Percentiles rank a stretch among this genome's conserved stretches.
Evolutionary conservation across 2,797 vertebrate species (phyloP).

Genomic region (Atherinosoma microstoma): DNA sequence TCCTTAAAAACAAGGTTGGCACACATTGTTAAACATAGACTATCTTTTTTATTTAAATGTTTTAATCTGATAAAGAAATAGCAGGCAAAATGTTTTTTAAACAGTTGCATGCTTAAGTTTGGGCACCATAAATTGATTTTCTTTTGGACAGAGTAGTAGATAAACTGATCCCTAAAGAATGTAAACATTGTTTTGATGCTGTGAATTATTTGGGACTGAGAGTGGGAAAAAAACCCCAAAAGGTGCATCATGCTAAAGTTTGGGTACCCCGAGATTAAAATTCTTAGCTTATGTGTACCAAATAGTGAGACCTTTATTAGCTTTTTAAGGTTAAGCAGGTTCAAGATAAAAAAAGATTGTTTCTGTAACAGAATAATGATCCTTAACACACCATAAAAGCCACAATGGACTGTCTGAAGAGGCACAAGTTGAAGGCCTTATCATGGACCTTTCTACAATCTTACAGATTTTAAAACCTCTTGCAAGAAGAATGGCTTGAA

Average conservation of each 20-base stretch:
- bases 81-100: conserved; percentile 32
- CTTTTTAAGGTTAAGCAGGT: neutral
- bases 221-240: neutral
- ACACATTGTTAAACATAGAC: conserved; percentile 19
- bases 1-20: conserved; percentile 97
- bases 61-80: conserved; percentile 37
- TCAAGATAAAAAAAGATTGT: no score
- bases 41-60: conserved; percentile 37
- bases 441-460: neutral
- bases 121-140: neutral
- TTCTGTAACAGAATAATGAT: no score
- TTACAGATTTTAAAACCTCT: neutral
- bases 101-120: neutral
- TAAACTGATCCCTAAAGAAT: neutral
- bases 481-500: neutral
- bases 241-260: neutral
- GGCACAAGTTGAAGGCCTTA: neutral
- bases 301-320: neutral
- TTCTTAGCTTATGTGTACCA: neutral
- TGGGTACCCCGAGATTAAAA: neutral
- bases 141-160: neutral
- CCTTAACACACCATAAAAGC: no score
- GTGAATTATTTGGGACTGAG: neutral
- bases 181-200: neutral
- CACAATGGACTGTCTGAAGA: neutral